Conservation (phyloP, 2,113 vertebrate species). For the Sciurus niger region DNA sequence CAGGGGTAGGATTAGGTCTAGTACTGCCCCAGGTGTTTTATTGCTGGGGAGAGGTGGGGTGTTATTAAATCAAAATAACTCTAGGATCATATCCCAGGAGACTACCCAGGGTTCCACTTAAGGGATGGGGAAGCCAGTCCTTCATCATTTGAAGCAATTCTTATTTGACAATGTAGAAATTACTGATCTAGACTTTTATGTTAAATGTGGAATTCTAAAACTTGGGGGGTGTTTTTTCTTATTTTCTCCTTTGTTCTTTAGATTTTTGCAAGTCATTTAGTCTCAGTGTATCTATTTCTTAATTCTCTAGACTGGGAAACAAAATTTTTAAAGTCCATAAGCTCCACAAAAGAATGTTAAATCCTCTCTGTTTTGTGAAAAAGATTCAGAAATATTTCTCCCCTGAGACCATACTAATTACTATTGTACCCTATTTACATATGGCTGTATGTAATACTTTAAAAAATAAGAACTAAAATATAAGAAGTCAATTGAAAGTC, state of each 20-base stretch:
- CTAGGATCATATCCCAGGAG: too few relatives aligned
- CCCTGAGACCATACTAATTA: neutral
- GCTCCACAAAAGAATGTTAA: slow-evolving; percentile 24
- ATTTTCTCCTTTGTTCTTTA: neutral
- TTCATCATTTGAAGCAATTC: neutral
- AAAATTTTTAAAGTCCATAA: neutral
- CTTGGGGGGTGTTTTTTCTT: neutral
- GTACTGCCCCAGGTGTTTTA: too few relatives aligned
- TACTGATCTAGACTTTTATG: neutral
- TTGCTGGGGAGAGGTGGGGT: too few relatives aligned
- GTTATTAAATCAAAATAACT: too few relatives aligned
- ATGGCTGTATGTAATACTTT: neutral
- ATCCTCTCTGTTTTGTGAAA: slow-evolving; percentile 19
- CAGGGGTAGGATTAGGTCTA: too few relatives aligned
- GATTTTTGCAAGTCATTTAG: slow-evolving; percentile 48
- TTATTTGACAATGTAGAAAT: slow-evolving; percentile 12
- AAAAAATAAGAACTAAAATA: slow-evolving; percentile 1
- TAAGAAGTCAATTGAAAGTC: neutral
- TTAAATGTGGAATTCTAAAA: neutral
- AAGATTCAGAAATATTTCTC: neutral
- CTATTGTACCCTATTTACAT: neutral
- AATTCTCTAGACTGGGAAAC: neutral
- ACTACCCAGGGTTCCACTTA: too few relatives aligned
- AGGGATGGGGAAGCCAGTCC: too few relatives aligned
- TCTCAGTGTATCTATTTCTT: neutral